Percentiles rank a stretch among this genome's conserved stretches.
Evolutionary conservation across 2,888 invertebrate genomes (phyloP).

Genomic region (Aphrophora alni): DNA sequence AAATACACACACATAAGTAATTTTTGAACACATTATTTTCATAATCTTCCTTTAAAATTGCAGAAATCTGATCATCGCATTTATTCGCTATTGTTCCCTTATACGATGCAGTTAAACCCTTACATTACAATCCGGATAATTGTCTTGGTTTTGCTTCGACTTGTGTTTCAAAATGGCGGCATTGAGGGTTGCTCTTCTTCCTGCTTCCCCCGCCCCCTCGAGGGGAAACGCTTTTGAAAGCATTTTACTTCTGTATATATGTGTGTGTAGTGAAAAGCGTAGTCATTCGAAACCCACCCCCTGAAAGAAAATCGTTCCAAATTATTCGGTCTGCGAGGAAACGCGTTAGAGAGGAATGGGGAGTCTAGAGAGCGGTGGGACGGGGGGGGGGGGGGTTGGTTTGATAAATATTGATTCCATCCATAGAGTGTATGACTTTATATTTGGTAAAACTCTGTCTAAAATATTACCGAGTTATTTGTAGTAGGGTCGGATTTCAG

Average conservation of each 20-base stretch:
- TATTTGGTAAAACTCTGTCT: not conserved
- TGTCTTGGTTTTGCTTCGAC: not conserved
- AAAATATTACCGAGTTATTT: too few relatives aligned
- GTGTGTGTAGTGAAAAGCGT: not conserved
- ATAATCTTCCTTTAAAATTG: too few relatives aligned
- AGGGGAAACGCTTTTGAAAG: not conserved
- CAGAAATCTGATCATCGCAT: too few relatives aligned
- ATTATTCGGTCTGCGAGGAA: constrained; percentile 5
- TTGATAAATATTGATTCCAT: not conserved
- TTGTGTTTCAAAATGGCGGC: constrained; percentile 7
- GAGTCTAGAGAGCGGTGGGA: not conserved
- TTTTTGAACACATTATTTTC: too few relatives aligned
- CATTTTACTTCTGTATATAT: not conserved
- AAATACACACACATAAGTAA: too few relatives aligned
- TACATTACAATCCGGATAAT: not conserved
- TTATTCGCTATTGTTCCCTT: not conserved
- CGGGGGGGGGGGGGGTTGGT: not conserved
- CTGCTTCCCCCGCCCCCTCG: not conserved
- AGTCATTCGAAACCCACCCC: not conserved
- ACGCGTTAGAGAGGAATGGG: not conserved
- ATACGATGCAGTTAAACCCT: not conserved
- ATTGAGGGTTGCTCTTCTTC: not conserved
- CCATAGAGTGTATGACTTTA: not conserved
- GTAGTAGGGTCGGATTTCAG: too few relatives aligned
- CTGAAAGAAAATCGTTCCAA: not conserved